These are phyloP conservation scores for Triplophysa siluroides DNA, from an alignment of 2,113 vertebrate species.

Conservation along the genomic window DNA sequence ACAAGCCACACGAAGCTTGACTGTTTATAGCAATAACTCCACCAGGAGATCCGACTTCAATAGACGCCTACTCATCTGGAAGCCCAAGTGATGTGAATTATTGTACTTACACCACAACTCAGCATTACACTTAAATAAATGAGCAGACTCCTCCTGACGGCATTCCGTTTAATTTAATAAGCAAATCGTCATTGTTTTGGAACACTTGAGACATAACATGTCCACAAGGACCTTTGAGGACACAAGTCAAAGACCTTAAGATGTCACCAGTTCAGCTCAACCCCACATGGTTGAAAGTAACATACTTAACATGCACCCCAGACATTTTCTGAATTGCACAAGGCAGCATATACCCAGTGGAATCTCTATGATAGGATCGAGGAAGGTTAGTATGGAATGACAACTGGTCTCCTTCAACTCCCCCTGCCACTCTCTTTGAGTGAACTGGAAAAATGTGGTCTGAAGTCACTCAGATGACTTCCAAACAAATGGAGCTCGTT, in stretches of 20 bases:
- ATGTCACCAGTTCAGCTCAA: neutral
- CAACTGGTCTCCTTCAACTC: slow-evolving; percentile 27
- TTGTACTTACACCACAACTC: neutral
- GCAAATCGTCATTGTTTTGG: neutral
- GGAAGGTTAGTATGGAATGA: slow-evolving; percentile 15
- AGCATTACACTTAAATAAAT: neutral
- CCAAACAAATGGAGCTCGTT: neutral
- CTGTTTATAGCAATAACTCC: neutral
- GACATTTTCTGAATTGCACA: neutral
- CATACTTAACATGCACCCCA: neutral
- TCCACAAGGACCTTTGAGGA: slow-evolving; percentile 39
- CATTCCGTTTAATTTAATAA: neutral
- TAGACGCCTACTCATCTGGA: neutral
- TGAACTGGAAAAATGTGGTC: neutral
- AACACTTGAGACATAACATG: neutral
- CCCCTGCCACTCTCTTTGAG: slow-evolving; percentile 7
- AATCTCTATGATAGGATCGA: neutral
- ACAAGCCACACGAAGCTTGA: neutral
- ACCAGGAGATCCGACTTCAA: neutral
- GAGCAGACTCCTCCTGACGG: neutral
- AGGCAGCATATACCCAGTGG: neutral
- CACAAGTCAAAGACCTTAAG: slow-evolving; percentile 20
- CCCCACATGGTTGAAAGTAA: neutral
- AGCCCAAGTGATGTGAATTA: slow-evolving; percentile 14
- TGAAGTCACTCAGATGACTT: slow-evolving; percentile 5